phyloP scores from a whole-genome alignment of 2,888 invertebrate species.

The Andrena dorsata region DNA sequence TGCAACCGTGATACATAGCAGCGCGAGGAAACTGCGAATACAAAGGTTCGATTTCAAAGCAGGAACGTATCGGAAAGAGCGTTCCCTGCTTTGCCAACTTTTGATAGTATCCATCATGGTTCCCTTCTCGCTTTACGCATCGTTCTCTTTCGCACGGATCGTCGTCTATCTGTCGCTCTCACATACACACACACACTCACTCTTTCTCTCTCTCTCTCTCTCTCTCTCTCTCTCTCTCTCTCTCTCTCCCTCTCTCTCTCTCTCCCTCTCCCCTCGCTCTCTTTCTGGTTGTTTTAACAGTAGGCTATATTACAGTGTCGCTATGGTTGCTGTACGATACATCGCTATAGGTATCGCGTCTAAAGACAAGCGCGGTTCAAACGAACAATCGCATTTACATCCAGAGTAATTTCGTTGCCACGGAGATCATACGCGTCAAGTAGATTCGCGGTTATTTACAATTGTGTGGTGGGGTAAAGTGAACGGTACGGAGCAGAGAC shows the following conservation, averaged over 20 bases:
- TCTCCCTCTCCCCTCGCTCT: neutral
- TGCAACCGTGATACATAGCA: conserved; percentile 22
- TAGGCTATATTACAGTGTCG: conserved; percentile 31
- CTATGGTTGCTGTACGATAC: conserved; percentile 21
- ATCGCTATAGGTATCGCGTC: conserved; percentile 3
- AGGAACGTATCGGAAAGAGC: neutral
- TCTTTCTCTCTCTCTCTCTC: neutral
- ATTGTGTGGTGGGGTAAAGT: neutral
- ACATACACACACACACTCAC: neutral
- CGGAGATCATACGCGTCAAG: neutral
- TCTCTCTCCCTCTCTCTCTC: neutral
- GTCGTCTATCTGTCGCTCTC: neutral
- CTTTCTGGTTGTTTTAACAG: neutral
- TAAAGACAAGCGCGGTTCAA: conserved; percentile 18
- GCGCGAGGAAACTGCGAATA: neutral
- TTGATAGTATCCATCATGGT: neutral
- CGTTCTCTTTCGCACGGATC: neutral
- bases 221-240: neutral
- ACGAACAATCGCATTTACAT: conserved; percentile 18
- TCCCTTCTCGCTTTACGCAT: neutral
- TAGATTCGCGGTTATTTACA: conserved; percentile 32
- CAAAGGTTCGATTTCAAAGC: neutral
- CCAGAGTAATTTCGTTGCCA: neutral
- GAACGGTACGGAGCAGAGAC: neutral
- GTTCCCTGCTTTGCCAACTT: neutral